Evolutionary conservation across 2,113 vertebrate species (phyloP), one percentile per base, ranked within the genome.

Genomic region (Scomber japonicus): DNA sequence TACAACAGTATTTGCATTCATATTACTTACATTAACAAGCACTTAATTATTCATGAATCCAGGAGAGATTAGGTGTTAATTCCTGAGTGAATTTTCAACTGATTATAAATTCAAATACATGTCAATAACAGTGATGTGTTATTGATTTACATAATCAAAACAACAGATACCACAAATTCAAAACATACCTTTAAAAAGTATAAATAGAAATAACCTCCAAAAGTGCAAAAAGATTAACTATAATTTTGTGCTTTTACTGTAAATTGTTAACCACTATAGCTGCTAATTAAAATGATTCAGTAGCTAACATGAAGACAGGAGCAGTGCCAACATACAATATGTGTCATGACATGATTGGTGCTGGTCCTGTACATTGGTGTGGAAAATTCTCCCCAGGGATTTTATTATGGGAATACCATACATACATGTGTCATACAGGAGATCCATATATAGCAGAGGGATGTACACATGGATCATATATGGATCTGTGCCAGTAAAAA

Each of bases 251-350:
- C 3, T 35, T 60, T 2, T 12, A 14, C 0, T 44, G 30, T 49
- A 40, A 50, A 51, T 10, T 69, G 49, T 72, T 61, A 71, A 71
- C 27, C 31, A 16, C 16, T 49, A 35, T 54, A 79, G 50, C 45
- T 60, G 75, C 11, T 86, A 81, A 82, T 86, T 82, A 73, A 72
- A 81, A 65, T 83, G 71, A 85, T 83, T 80, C 64, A 74, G 27
- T 62, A 48, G 30, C 19, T 45, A 46, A 71, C 56, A 74, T n/a
- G 44, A 53, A 46, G 50, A 74, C 8, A 63, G 67, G 40, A 71
- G 48, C 21, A 24, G 80, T 44, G 48, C 40, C 31, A 62, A 10
- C 53, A 55, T 24, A n/a, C 54, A 78, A 40, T 7, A 16, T 13
- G 16, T 63, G 64, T 71, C 78, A 78, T 21, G 75, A 69, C n/a